These are phyloP conservation scores for Pyrocoelia pectoralis DNA, from an alignment of 2,888 invertebrate species.

Conservation along the genomic window DNA sequence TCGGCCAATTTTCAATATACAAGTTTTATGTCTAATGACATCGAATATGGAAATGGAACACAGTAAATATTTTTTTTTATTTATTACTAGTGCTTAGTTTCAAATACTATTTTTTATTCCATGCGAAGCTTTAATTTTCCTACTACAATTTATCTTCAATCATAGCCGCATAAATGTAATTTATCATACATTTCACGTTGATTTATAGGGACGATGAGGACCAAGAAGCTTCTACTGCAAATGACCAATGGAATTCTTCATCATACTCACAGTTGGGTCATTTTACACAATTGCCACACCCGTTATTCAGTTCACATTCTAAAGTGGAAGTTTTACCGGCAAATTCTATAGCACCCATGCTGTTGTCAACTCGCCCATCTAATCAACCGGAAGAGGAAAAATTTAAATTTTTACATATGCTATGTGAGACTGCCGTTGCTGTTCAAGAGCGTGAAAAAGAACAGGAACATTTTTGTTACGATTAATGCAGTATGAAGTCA, in stretches of 20 bases:
- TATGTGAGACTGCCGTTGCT: conserved; percentile 87
- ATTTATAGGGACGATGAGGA: conserved; percentile 28
- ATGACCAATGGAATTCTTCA: conserved; percentile 63
- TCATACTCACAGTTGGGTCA: conserved; percentile 67
- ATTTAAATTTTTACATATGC: conserved; percentile 83
- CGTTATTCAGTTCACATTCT: conserved; percentile 52
- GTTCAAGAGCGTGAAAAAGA: conserved; percentile 79
- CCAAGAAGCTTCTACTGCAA: conserved; percentile 35
- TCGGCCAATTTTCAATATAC: conserved; percentile 73
- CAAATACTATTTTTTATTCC: conserved; percentile 30
- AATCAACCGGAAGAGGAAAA: conserved; percentile 64
- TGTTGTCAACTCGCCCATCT: conserved; percentile 44
- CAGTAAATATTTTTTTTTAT: conserved; percentile 31
- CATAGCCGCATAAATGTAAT: too few relatives aligned
- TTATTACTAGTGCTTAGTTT: too few relatives aligned
- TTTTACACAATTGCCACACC: conserved; percentile 67
- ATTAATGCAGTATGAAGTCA: too few relatives aligned
- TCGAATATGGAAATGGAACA: conserved; percentile 43
- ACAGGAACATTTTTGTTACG: conserved; percentile 57
- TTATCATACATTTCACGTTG: too few relatives aligned
- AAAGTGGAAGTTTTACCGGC: conserved; percentile 64
- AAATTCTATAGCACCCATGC: conserved; percentile 53
- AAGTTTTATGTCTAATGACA: conserved; percentile 62
- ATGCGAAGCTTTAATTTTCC: too few relatives aligned
- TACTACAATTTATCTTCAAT: too few relatives aligned